Evolutionary conservation across 2,797 vertebrate genomes (phyloP).

Genomic region (Artibeus lituratus): DNA sequence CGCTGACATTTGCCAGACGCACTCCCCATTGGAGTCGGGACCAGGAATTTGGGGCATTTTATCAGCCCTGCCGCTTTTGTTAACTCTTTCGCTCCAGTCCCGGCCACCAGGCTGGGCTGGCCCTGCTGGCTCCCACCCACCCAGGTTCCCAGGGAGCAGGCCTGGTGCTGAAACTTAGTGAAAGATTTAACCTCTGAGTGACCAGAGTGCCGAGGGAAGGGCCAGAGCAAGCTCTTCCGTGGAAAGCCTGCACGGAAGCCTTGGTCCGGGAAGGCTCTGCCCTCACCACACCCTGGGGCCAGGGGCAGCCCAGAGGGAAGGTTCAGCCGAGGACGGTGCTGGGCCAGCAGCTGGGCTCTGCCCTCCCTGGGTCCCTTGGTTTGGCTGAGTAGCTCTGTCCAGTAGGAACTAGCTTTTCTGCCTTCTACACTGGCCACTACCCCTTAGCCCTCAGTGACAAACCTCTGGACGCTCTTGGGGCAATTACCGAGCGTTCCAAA

Average conservation of each 20-base stretch:
- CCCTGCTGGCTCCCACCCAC: not conserved
- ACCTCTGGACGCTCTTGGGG: not conserved
- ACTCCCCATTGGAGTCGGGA: constrained; percentile 77
- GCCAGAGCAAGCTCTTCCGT: not conserved
- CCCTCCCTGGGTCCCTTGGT: not conserved
- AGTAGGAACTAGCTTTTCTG: not conserved
- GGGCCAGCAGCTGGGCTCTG: not conserved
- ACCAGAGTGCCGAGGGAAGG: not conserved
- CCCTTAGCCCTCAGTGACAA: not conserved
- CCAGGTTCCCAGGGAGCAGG: not conserved
- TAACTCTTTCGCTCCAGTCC: constrained; percentile 76
- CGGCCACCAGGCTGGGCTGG: not conserved
- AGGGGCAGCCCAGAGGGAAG: not conserved
- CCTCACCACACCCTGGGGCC: not conserved
- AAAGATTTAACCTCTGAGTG: constrained; percentile 40
- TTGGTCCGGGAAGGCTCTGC: not conserved
- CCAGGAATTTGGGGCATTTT: constrained; percentile 85
- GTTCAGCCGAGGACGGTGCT: not conserved
- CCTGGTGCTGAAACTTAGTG: not conserved
- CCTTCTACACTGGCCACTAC: not conserved
- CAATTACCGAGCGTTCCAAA: not conserved
- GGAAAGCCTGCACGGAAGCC: not conserved
- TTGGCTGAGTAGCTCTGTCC: not conserved
- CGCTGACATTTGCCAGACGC: constrained; percentile 86
- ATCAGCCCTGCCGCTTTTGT: constrained; percentile 78